Conservation (phyloP, 2,797 vertebrate species). For the Chaenodraco wilsoni region DNA sequence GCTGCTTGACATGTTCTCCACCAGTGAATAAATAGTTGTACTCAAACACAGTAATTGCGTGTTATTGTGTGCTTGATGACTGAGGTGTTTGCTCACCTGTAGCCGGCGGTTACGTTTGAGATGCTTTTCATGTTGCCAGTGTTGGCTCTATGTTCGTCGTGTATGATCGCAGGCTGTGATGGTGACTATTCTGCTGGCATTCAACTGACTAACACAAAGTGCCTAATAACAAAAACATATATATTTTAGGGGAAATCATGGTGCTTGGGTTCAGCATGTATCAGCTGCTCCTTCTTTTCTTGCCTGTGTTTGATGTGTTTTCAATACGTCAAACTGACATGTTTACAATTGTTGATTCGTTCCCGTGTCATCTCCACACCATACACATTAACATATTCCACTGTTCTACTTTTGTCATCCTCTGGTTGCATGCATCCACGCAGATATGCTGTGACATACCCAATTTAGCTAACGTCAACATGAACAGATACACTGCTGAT, state of each 20-base stretch:
- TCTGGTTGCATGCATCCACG: constrained; percentile 27
- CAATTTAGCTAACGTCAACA: constrained; percentile 59
- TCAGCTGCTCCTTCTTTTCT: constrained; percentile 17
- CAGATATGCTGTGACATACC: constrained; percentile 43
- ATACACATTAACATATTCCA: constrained; percentile 29
- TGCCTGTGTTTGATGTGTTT: constrained; percentile 20
- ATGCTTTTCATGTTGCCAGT: constrained; percentile 1
- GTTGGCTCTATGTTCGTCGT: constrained; percentile 35
- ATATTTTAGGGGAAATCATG: constrained; percentile 11
- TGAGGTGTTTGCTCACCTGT: constrained; percentile 46
- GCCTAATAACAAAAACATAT: constrained; percentile 17
- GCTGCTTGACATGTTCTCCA: constrained; percentile 41
- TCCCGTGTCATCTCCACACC: constrained; percentile 30
- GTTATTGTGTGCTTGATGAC: constrained; percentile 14
- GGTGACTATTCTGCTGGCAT: constrained; percentile 36
- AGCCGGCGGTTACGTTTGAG: constrained; percentile 5
- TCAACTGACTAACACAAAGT: constrained; percentile 57
- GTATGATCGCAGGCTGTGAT: constrained; percentile 42
- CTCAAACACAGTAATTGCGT: constrained; percentile 43
- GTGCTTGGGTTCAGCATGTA: constrained; percentile 5
- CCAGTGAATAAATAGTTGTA: constrained; percentile 48
- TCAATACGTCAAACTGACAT: constrained; percentile 28
- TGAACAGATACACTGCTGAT: constrained; percentile 36
- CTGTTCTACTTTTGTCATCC: constrained; percentile 56
- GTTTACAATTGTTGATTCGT: constrained; percentile 39